These are phyloP conservation scores for Dinocampus coccinellae DNA, from an alignment of 2,888 invertebrate species.

Conservation along the genomic window DNA sequence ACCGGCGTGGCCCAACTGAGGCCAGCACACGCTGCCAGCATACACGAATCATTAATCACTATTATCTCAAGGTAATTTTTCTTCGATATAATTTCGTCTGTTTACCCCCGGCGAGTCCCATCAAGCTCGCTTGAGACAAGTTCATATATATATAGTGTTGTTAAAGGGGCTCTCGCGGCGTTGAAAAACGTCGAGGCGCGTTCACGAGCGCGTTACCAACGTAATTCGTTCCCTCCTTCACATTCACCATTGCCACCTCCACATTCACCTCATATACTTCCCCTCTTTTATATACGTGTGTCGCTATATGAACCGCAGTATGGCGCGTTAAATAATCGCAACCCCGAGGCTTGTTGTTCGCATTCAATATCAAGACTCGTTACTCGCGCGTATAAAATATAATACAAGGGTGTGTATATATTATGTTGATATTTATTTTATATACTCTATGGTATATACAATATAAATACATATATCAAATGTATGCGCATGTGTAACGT, in stretches of 20 bases:
- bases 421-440: not conserved
- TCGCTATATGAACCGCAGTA: not conserved
- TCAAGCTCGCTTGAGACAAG: slow-evolving; percentile 4
- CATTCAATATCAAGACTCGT: slow-evolving; percentile 34
- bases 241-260: not conserved
- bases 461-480: slow-evolving; percentile 11
- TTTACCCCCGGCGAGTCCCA: slow-evolving; percentile 56
- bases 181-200: slow-evolving; percentile 18
- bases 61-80: slow-evolving; percentile 66
- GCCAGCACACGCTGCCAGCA: slow-evolving; percentile 43
- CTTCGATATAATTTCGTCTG: slow-evolving; percentile 67
- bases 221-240: slow-evolving; percentile 25
- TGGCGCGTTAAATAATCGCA: slow-evolving; percentile 34
- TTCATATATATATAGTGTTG: slow-evolving; percentile 14
- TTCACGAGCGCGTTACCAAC: slow-evolving; percentile 22
- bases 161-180: slow-evolving; percentile 22
- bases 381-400: slow-evolving; percentile 27
- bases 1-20: slow-evolving; percentile 40
- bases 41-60: slow-evolving; percentile 63
- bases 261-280: not conserved
- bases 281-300: not conserved
- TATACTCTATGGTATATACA: not conserved
- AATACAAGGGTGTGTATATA: slow-evolving; percentile 17
- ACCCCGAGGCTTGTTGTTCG: slow-evolving; percentile 30
- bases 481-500: no score